Conservation (phyloP, 2,888 invertebrate genomes). For the Entomobrya proxima region DNA sequence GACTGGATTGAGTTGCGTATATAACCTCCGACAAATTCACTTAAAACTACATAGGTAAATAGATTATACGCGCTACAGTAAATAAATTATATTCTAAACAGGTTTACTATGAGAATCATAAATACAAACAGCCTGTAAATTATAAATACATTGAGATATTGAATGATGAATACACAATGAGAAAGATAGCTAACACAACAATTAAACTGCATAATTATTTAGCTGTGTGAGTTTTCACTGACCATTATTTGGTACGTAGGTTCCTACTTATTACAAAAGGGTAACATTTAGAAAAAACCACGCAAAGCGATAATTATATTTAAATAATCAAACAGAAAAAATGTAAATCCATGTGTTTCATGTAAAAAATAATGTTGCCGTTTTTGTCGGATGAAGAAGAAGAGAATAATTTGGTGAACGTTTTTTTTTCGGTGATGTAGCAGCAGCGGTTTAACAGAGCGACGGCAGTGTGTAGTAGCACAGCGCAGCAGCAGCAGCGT, state of each 20-base stretch:
- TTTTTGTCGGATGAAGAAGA: no score
- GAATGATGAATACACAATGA: no score
- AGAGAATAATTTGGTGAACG: no score
- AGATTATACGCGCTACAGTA: no score
- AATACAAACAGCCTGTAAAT: no score
- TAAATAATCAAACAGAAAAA: slow-evolving; percentile 2
- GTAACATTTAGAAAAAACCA: slow-evolving; percentile 3
- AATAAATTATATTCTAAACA: no score
- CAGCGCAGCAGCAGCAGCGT: slow-evolving; percentile 57
- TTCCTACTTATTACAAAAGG: slow-evolving; percentile 45
- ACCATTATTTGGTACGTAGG: slow-evolving; percentile 65
- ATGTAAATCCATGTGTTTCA: neutral
- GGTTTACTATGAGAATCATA: no score
- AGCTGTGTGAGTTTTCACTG: slow-evolving; percentile 67
- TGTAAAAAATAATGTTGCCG: neutral
- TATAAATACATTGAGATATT: no score
- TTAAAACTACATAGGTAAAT: neutral
- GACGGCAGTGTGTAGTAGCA: slow-evolving; percentile 38
- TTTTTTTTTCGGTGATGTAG: slow-evolving; percentile 37
- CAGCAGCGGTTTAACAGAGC: slow-evolving; percentile 24
- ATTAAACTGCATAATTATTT: slow-evolving; percentile 41
- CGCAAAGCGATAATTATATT: slow-evolving; percentile 33
- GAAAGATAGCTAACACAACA: slow-evolving; percentile 5
- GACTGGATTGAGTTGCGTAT: slow-evolving; percentile 33
- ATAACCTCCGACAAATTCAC: slow-evolving; percentile 67